Conservation (phyloP, 2,888 invertebrate species). For the Lycaena phlaeas region DNA sequence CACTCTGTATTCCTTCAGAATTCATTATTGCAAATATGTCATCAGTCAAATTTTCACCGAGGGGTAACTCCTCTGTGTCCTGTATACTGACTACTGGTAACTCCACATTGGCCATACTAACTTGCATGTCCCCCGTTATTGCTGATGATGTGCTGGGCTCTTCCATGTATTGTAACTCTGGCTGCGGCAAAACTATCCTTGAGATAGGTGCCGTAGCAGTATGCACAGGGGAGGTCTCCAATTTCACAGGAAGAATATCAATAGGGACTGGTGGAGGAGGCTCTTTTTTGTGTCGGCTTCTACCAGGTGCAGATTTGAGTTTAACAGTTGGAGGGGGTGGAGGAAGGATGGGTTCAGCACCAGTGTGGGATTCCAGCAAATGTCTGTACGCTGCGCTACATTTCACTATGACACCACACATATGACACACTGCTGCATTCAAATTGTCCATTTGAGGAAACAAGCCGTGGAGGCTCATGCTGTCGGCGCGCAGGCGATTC, state of each 20-base stretch:
- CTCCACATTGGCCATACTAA: constrained; percentile 60
- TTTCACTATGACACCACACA: constrained; percentile 83
- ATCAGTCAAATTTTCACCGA: constrained; percentile 61
- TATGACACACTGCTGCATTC: constrained; percentile 83
- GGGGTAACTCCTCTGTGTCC: constrained; percentile 61
- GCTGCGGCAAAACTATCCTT: constrained; percentile 53
- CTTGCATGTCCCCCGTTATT: constrained; percentile 52
- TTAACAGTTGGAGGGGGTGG: constrained; percentile 55
- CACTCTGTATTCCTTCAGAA: constrained; percentile 65
- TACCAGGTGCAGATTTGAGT: constrained; percentile 37
- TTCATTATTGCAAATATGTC: constrained; percentile 68
- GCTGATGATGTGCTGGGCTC: constrained; percentile 44
- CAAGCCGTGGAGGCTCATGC: constrained; percentile 83
- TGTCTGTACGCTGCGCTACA: constrained; percentile 84
- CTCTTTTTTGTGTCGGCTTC: constrained; percentile 59
- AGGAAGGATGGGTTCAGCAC: constrained; percentile 51
- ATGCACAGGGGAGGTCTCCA: constrained; percentile 48
- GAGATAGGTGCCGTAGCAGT: constrained; percentile 50
- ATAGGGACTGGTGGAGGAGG: constrained; percentile 45
- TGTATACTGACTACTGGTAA: constrained; percentile 68
- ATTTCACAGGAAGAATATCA: constrained; percentile 44
- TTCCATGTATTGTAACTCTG: constrained; percentile 50
- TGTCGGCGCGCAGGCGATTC: constrained; percentile 68
- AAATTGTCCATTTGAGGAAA: constrained; percentile 85
- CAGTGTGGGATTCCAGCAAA: constrained; percentile 73